Evolutionary conservation across 2,888 invertebrate species (phyloP), one percentile per base, ranked within the genome.

Genomic region (Leucozona laternaria): DNA sequence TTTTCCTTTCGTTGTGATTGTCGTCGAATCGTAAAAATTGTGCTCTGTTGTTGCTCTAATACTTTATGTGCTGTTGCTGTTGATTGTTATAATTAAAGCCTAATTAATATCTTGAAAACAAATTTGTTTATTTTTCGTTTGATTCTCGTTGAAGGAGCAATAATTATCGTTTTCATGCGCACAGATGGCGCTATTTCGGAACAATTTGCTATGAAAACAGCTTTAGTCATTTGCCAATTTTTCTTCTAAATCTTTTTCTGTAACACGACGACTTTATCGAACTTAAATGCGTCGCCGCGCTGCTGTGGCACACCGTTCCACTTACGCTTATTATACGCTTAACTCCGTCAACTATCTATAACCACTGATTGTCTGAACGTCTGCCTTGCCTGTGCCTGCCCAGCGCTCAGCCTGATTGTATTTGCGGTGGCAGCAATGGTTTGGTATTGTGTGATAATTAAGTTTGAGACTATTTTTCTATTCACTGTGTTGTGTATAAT

Each of bases 171-270:
- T 45, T 40, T 15, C 5, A 22, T 48, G 10, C 28, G 57, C 4
- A 34, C 64, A 84, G 83, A 79, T 79, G 83, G 79, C 79, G 83
- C 79, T 83, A 62, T 50, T 75, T 55, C 28, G 22, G 20, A 64
- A 31, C 25, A 58, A 58, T 55, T 50, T 13, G 11, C 17, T 66
- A 48, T 76, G n/a, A 50, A 11, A 66, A 22, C 40, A 79, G 11
- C 20, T 45, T 22, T 31, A 68, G 62, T 73, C 55, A 43, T 40
- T 73, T 40, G 45, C 68, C 53, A 78, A 73, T 78, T 50, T 55
- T 25, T 25, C 64, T 62, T 68, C 80, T 53, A 53, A 57, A 79
- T 60, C 45, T 70, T 58, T 40, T 62, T 50, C 17, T 31, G 17
- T 31, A 34, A 57, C 17, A 57, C 62, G 64, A 50, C 60, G 64